These are phyloP conservation scores for Delichon dasypus DNA, from an alignment of 2,797 vertebrate genomes.

Conservation along the genomic window DNA sequence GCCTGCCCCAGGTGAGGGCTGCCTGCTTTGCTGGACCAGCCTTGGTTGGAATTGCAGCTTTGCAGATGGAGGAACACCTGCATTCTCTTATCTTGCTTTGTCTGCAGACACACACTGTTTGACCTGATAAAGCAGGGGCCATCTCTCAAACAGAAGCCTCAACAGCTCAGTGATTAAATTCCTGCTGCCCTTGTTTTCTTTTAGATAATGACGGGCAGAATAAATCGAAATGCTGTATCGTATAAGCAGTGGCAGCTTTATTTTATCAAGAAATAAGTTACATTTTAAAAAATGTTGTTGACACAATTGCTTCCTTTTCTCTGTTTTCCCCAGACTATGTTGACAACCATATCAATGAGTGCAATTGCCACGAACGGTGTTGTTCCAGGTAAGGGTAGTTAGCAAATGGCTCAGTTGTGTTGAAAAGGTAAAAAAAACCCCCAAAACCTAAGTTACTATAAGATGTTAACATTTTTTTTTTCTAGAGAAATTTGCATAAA, in stretches of 20 bases:
- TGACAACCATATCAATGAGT: constrained; percentile 99
- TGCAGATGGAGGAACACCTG: not conserved
- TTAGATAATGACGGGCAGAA: not conserved
- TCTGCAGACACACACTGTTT: not conserved
- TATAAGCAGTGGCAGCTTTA: not conserved
- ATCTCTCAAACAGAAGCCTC: not conserved
- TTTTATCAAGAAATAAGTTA: not conserved
- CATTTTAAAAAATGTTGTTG: not conserved
- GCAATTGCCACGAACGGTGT: constrained; percentile 98
- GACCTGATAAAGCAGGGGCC: not conserved
- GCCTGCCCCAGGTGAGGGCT: not conserved
- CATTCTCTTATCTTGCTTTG: not conserved
- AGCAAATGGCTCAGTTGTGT: not conserved
- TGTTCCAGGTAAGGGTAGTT: constrained; percentile 87
- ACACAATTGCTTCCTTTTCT: not conserved
- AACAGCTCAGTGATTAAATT: not conserved
- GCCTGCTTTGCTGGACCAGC: not conserved
- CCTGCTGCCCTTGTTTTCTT: constrained; percentile 2
- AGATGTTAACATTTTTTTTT: not conserved
- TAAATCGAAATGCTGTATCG: not conserved
- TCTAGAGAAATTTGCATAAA: not conserved
- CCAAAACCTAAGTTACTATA: not conserved
- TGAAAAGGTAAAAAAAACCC: not conserved
- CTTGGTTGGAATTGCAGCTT: not conserved
- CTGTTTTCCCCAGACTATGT: constrained; percentile 86